Conservation (phyloP, 2,888 invertebrate species). For the Drosophila pseudotalamancana region DNA sequence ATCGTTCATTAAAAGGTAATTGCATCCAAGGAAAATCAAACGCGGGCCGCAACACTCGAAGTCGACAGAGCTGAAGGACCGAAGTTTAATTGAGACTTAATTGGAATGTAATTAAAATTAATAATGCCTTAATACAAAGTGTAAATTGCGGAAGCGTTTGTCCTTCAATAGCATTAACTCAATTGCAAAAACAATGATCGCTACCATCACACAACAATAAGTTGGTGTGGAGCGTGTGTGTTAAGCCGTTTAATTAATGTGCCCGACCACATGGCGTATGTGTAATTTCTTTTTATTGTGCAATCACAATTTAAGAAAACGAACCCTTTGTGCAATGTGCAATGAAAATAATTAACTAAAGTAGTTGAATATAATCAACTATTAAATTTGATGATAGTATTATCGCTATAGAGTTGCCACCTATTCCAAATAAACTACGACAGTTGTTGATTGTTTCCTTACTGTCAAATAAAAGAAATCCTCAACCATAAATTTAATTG, state of each 20-base stretch:
- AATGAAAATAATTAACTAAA: neutral
- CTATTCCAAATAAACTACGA: too few species aligned
- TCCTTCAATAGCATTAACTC: constrained; percentile 12
- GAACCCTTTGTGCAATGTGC: neutral
- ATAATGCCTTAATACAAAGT: constrained; percentile 51
- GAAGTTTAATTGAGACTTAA: constrained; percentile 65
- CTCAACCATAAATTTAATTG: too few species aligned
- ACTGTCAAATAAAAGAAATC: too few species aligned
- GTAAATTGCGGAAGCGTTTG: constrained; percentile 42
- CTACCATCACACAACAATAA: constrained; percentile 17
- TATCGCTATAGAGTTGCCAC: neutral
- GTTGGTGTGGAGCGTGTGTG: neutral
- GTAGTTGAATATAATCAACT: too few species aligned
- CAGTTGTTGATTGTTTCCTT: too few species aligned
- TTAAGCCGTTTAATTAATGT: constrained; percentile 34
- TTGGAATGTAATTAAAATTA: constrained; percentile 75
- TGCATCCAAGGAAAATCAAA: constrained; percentile 40
- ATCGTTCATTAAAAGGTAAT: constrained; percentile 53
- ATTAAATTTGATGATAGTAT: too few species aligned
- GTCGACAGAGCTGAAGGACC: constrained; percentile 32
- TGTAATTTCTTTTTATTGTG: constrained; percentile 13
- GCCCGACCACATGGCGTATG: constrained; percentile 20
- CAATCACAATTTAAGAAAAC: neutral
- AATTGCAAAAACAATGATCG: constrained; percentile 27
- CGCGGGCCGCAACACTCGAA: constrained; percentile 4